A percentile compares a stretch with the other conserved stretches of the same genome.
Conservation (phyloP, 2,888 invertebrate genomes). For the Lasioglossum zephyrum region DNA sequence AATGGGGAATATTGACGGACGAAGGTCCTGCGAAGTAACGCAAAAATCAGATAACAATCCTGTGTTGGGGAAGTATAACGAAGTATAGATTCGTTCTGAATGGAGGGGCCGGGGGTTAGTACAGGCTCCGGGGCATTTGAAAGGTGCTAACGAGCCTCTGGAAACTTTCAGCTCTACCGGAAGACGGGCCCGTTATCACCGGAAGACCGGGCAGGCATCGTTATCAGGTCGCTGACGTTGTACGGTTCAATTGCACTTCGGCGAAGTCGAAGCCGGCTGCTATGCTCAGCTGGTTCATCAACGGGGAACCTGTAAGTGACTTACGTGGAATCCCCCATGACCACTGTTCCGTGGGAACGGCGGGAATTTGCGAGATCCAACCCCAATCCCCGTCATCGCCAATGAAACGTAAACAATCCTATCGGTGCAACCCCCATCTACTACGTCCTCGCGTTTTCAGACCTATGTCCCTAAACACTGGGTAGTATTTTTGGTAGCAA, state of each 20-base stretch:
- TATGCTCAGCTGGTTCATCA: constrained; percentile 94
- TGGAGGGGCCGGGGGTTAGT: background rate
- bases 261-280: constrained; percentile 93
- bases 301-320: constrained; percentile 89
- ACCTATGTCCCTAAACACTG: background rate
- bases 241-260: constrained; percentile 94
- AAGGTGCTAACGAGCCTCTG: constrained; percentile 15
- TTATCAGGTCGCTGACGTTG: constrained; percentile 93
- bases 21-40: background rate
- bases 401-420: background rate
- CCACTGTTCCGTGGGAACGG: background rate
- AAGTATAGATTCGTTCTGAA: background rate
- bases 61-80: background rate
- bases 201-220: constrained; percentile 89
- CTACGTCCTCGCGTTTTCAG: background rate
- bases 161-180: constrained; percentile 89
- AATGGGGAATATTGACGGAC: background rate
- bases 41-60: background rate
- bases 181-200: constrained; percentile 92
- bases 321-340: constrained; percentile 5
- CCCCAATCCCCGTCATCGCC: background rate
- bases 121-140: constrained; percentile 5
- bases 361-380: background rate
- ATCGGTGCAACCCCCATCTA: background rate
- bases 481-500: background rate